Evolutionary conservation across 2,888 invertebrate genomes (phyloP), one percentile per base, ranked within the genome.

Genomic region (Troilus luridus): DNA sequence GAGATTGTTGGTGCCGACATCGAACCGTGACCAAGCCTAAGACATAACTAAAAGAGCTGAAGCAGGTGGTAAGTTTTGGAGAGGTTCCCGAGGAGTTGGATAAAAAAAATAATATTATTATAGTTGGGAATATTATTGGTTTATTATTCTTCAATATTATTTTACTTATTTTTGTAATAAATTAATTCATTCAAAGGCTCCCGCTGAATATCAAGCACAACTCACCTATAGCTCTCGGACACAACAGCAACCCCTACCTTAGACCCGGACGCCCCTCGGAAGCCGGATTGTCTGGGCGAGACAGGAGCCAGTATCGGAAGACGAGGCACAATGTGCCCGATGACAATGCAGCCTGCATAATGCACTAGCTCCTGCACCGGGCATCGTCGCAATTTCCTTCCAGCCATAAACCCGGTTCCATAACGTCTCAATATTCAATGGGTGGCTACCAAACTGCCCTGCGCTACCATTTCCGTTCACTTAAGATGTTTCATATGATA

Each of bases 281-380:
- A 41, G 72, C 41, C 21, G 27, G 0, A 17, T 41, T 2, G 41
- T 77, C 72, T 41, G 72, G 21, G 27, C 41, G 41, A 77, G 72
- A 77, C 72, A 77, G 41, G 41, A 77, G 27, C 8, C 17, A 41
- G 72, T 41, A 41, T 41, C 72, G 72, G 72, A 77, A 77, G 72
- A 41, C 7, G 27, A 17, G 14, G 72, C 72, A 77, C 72, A 77
- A 41, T 77, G 72, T 77, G 27, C 6, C 7, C 72, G 17, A 77
- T 77, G 17, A 77, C 72, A 77, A 77, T 77, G 72, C 72, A 77
- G 27, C 41, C 41, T 77, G 72, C 72, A 77, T 77, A 77, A 77
- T 77, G 72, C 72, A 77, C 72, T 77, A 17, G 27, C 27, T 10
- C 17, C 17, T 77, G 72, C 72, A 77, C 72, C 72, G 41, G 0